Conservation (phyloP, 2,797 vertebrate species). For the Calcarius lapponicus region DNA sequence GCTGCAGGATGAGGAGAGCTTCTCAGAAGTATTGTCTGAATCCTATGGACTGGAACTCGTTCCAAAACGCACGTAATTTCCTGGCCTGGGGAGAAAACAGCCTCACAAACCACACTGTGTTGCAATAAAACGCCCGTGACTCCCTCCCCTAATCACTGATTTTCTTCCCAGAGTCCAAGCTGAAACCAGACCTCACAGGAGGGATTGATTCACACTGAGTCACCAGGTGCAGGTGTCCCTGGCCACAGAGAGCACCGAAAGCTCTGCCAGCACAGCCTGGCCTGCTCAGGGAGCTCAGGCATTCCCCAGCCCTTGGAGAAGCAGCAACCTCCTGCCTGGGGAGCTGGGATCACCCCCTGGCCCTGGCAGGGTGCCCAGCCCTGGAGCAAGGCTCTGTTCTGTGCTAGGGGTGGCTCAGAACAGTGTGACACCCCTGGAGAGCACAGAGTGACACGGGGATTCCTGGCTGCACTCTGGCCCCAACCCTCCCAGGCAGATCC, state of each 20-base stretch:
- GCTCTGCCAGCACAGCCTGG: not conserved
- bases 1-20: not conserved
- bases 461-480: not conserved
- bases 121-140: not conserved
- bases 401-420: not conserved
- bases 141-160: not conserved
- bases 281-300: not conserved
- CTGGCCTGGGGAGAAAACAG: not conserved
- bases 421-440: not conserved
- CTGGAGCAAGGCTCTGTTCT: not conserved
- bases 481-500: not conserved
- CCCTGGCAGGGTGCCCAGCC: not conserved
- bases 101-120: not conserved
- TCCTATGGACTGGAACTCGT: not conserved
- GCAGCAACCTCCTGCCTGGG: not conserved
- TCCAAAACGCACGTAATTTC: not conserved
- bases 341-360: not conserved
- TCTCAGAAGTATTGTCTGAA: not conserved
- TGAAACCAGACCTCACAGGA: not conserved
- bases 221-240: not conserved
- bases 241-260: not conserved
- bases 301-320: not conserved
- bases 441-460: not conserved
- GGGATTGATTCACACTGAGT: not conserved
- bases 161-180: not conserved